These are phyloP conservation scores for Conger conger DNA, from an alignment of 2,113 vertebrate species.

Conservation along the genomic window DNA sequence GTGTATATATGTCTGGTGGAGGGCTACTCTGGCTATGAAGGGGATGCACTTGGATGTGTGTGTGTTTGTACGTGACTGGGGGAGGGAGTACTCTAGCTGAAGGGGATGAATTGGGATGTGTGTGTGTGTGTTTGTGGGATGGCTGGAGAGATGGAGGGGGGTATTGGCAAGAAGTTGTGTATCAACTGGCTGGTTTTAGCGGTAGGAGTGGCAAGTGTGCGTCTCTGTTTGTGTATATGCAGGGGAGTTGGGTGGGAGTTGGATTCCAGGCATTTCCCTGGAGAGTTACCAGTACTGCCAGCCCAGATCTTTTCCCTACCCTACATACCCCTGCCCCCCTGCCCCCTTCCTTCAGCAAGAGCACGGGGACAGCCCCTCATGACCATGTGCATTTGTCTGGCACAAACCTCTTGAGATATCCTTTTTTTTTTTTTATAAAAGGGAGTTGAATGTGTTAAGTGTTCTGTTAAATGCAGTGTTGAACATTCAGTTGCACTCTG, in stretches of 20 bases:
- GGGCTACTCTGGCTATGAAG: too few species aligned
- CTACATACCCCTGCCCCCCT: neutral
- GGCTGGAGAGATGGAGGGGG: too few species aligned
- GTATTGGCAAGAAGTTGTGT: too few species aligned
- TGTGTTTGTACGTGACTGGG: constrained; percentile 7
- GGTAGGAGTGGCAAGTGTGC: neutral
- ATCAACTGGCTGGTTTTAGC: too few species aligned
- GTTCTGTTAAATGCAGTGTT: neutral
- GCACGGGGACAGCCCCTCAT: neutral
- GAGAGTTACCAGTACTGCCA: neutral
- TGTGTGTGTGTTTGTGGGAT: too few species aligned
- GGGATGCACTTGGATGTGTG: neutral
- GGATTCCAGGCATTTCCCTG: neutral
- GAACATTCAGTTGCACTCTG: neutral
- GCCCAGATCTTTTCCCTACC: neutral
- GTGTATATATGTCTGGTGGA: constrained; percentile 3
- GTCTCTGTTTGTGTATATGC: constrained; percentile 8
- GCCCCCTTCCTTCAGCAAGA: neutral
- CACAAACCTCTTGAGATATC: neutral
- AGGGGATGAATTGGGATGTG: too few species aligned
- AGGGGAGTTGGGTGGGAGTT: neutral
- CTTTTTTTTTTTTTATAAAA: neutral
- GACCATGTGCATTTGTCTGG: neutral
- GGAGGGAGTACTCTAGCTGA: too few species aligned
- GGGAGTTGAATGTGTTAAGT: neutral